These are phyloP conservation scores for Trachelus tabidus DNA, from an alignment of 2,888 invertebrate species.

Conservation along the genomic window DNA sequence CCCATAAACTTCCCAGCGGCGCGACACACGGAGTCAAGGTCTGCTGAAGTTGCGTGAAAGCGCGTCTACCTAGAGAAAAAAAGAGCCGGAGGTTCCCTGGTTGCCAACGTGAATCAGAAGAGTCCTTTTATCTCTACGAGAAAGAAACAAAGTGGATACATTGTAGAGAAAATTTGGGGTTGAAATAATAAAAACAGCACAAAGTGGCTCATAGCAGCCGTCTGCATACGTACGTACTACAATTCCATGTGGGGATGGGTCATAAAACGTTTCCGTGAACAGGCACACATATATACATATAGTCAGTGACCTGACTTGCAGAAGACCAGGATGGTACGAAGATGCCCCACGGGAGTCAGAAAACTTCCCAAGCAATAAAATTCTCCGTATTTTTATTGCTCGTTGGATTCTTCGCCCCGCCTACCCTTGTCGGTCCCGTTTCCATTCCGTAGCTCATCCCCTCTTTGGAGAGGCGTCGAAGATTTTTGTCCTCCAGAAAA, in stretches of 20 bases:
- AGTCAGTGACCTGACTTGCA: background rate
- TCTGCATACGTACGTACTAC: background rate
- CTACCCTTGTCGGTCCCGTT: background rate
- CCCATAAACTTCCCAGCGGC: constrained; percentile 44
- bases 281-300: background rate
- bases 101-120: background rate
- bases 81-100: background rate
- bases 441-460: background rate
- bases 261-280: background rate
- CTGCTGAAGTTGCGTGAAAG: constrained; percentile 34
- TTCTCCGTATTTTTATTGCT: background rate
- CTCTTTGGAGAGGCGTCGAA: background rate
- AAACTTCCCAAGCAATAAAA: background rate
- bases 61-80: constrained; percentile 7
- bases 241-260: background rate
- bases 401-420: background rate
- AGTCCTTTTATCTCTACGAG: background rate
- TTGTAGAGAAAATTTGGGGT: background rate
- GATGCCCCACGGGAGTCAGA: background rate
- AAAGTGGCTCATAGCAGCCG: background rate
- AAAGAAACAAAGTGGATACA: background rate
- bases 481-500: background rate
- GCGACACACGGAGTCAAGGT: constrained; percentile 49
- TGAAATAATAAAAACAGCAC: background rate
- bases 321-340: background rate